Evolutionary conservation across 64 coral and sea anemone genomes (phyloP).

Genomic region (Hydrozoanthus tunicans): DNA sequence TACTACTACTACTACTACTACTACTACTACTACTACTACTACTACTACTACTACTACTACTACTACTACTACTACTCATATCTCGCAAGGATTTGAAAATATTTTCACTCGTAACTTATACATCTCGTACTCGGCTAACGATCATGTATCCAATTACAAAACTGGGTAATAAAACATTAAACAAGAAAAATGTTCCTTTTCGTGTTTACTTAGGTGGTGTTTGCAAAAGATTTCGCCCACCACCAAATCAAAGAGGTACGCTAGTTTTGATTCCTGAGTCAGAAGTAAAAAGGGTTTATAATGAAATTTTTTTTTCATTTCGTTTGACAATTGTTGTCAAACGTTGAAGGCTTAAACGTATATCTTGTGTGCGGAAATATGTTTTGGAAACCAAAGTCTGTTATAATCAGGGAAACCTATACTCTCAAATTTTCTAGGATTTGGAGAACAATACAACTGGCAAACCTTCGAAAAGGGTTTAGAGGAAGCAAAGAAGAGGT

Average conservation of each 20-base stretch:
- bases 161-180: background rate
- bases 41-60: no score
- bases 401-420: background rate
- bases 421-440: constrained; percentile 30
- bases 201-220: constrained; percentile 46
- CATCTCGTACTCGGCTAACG: no score
- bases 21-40: no score
- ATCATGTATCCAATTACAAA: no score
- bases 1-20: no score
- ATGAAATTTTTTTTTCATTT: background rate
- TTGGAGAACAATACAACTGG: constrained; percentile 82
- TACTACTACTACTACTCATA: no score
- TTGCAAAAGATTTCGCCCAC: constrained; percentile 54
- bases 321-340: no score
- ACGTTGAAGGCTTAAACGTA: background rate
- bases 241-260: constrained; percentile 59
- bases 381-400: background rate
- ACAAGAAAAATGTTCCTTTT: background rate
- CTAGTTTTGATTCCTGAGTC: background rate
- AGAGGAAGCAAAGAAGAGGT: constrained; percentile 75
- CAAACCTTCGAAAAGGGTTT: constrained; percentile 70
- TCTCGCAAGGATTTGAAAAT: no score
- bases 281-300: background rate
- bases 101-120: no score
- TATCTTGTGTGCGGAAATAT: background rate